Evolutionary conservation across 64 coral and sea anemone genomes (phyloP), one percentile per base, ranked within the genome.

Genomic region (Dendrophyllia cribrosa): DNA sequence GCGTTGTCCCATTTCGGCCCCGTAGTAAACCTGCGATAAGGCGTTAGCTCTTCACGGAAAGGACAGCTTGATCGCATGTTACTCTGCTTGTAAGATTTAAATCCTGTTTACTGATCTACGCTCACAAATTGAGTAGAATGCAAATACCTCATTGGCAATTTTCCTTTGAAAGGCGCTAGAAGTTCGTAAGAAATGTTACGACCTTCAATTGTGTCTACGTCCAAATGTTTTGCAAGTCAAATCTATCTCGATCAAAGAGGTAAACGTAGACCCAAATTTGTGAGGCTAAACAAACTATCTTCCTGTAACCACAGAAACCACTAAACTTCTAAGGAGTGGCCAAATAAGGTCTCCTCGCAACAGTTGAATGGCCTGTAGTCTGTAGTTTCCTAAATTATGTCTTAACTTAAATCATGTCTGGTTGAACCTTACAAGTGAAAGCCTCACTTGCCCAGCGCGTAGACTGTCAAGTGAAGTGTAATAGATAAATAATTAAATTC

Each of bases 351-450:
- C 46, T 20, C 74, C 46, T 10, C 51, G 6, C 74, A 14, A 9
- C 9, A 8, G 49, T 76, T 76, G 8, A 76, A 76, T 76, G 74
- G 46, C 19, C 74, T 76, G 20, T 51, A 20, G 74, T 3, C 48
- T 76, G 48, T 52, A 51, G 74, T 51, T 53, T 52, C 46, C 47
- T 53, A 76, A 51, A 9, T 76, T 14, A 46, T 74, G 34, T 34
- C 34, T 34, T 34, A 34, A 34, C 34, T 34, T 20, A n/a, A 51
- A 3, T 76, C 4, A 51, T 21, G 20, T 50, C 74, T 76, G 74
- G 74, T 51, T 76, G 74, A 76, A 76, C 74, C 74, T 76, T 76
- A 52, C 74, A 16, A 51, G n/a, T 56, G 43, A 76, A 9, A 76
- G 48, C 48, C 19, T 76, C 74, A 76, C 74, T 51, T 51, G 20